A percentile compares a stretch with the other conserved stretches of the same genome.
Conservation (phyloP, 2,113 vertebrate species). For the Nansenia antarctica region DNA sequence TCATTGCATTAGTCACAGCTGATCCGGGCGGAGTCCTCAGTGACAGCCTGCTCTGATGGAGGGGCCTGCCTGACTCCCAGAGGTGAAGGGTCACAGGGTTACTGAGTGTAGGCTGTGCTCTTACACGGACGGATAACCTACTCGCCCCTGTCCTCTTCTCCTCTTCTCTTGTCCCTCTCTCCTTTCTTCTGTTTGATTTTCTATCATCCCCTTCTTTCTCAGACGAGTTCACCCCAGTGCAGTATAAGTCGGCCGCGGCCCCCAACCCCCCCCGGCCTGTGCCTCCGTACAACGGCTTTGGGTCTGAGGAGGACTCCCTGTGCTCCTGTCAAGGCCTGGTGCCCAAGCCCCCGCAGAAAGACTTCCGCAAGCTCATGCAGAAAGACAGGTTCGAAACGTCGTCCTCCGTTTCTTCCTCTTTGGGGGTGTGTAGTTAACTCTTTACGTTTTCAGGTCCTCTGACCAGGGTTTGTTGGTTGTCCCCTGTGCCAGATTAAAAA, state of each 20-base stretch:
- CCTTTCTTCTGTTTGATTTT: constrained; percentile 36
- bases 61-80: constrained; percentile 42
- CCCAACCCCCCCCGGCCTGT: constrained; percentile 67
- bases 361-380: constrained; percentile 81
- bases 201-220: constrained; percentile 1
- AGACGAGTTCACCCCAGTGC: constrained; percentile 86
- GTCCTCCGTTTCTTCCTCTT: too few relatives aligned
- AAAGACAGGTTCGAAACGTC: constrained; percentile 83
- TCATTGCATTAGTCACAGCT: constrained; percentile 61
- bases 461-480: too few relatives aligned
- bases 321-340: constrained; percentile 78
- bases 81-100: constrained; percentile 47
- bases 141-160: constrained; percentile 26
- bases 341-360: constrained; percentile 72
- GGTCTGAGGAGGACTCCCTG: constrained; percentile 93
- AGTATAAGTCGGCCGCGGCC: constrained; percentile 69
- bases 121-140: constrained; percentile 47
- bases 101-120: constrained; percentile 13
- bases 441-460: too few relatives aligned
- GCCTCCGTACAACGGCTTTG: constrained; percentile 91
- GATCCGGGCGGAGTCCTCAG: constrained; percentile 13
- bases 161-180: constrained; percentile 18
- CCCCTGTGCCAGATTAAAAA: too few relatives aligned
- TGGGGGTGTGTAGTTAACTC: too few relatives aligned
- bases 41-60: constrained; percentile 55